phyloP scores from a whole-genome alignment of 2,113 vertebrate species.

The Columba livia region DNA sequence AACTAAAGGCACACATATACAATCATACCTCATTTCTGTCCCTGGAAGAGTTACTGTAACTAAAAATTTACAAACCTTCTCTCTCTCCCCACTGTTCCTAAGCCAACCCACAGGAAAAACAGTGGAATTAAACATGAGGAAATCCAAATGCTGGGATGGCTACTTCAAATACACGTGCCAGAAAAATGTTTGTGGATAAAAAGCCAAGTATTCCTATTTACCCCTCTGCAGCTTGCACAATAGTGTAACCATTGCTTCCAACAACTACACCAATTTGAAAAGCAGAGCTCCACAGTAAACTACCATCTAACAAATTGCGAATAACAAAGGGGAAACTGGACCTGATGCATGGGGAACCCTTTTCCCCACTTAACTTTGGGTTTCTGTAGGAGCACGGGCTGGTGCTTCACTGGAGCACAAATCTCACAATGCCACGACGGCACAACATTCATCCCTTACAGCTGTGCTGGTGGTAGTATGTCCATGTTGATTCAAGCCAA shows the following conservation, averaged over 20 bases:
- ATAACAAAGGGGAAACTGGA: not conserved
- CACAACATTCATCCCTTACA: not conserved
- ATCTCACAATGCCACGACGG: rapidly evolving
- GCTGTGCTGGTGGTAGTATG: not conserved
- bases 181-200: not conserved
- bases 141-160: not conserved
- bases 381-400: not conserved
- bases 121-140: not conserved
- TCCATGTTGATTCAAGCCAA: not conserved
- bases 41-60: not conserved
- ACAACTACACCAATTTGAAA: not conserved
- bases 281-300: not conserved
- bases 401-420: not conserved
- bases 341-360: not conserved
- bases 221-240: not conserved
- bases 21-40: not conserved
- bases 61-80: not conserved
- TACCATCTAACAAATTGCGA: not conserved
- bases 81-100: not conserved
- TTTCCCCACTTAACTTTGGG: not conserved
- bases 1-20: not conserved
- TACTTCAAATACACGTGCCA: not conserved
- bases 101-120: not conserved
- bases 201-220: not conserved
- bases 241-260: not conserved